phyloP scores from a whole-genome alignment of 1,140 invertebrate species.

The Globodera ellingtonae region DNA sequence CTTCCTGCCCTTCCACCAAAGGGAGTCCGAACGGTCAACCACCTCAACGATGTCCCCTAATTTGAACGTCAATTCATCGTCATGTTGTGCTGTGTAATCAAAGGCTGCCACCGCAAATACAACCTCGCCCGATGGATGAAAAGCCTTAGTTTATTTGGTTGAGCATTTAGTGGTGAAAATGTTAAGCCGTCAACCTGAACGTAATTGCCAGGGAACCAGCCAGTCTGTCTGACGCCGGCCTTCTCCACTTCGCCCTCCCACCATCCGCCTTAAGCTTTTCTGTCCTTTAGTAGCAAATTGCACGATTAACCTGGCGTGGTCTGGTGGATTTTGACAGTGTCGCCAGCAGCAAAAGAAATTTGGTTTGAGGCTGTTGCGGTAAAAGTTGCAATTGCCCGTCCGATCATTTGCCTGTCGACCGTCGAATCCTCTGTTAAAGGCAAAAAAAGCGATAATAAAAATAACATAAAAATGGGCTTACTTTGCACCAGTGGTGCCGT shows the following conservation, averaged over 20 bases:
- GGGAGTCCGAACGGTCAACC: constrained; percentile 33
- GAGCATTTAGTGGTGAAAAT: constrained; percentile 1
- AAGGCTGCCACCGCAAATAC: constrained; percentile 41
- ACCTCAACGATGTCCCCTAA: constrained; percentile 49
- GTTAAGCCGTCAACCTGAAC: constrained; percentile 37
- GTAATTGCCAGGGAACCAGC: constrained; percentile 64
- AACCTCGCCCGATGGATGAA: not conserved
- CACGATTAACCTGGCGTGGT: constrained; percentile 87
- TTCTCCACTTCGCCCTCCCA: constrained; percentile 95
- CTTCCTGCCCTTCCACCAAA: constrained; percentile 48
- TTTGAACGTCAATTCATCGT: constrained; percentile 50
- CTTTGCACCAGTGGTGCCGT: constrained; percentile 32
- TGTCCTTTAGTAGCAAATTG: constrained; percentile 62
- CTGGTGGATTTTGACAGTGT: constrained; percentile 90
- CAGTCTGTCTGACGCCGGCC: constrained; percentile 43
- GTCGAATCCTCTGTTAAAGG: constrained; percentile 8
- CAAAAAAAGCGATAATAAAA: constrained; percentile 32
- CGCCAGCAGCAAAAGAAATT: constrained; percentile 83
- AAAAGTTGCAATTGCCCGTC: constrained; percentile 52
- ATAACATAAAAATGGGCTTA: not conserved
- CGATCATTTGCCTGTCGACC: constrained; percentile 36
- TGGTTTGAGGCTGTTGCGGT: constrained; percentile 58
- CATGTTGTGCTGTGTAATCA: constrained; percentile 49
- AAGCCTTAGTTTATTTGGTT: constrained; percentile 7
- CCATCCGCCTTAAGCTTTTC: constrained; percentile 30